Conservation (phyloP, 2,113 vertebrate species). For the Chascanopsetta lugubris region DNA sequence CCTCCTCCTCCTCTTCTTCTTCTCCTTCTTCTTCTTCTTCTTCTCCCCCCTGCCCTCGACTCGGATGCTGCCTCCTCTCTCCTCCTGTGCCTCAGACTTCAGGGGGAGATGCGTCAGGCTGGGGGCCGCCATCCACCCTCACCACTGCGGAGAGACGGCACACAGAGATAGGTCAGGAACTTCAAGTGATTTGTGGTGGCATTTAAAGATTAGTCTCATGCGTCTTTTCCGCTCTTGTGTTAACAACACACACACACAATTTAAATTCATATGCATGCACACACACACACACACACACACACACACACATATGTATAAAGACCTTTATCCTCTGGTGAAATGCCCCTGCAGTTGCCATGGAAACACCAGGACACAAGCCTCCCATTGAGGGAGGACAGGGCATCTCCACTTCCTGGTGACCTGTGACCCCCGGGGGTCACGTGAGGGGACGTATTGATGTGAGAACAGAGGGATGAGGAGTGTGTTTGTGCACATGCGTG, state of each 20-base stretch:
- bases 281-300: background rate
- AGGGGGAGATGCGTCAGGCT: constrained; percentile 71
- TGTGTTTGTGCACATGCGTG: constrained; percentile 5
- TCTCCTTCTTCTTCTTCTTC: constrained; percentile 26
- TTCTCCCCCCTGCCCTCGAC: constrained; percentile 29
- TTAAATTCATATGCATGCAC: background rate
- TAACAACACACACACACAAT: constrained; percentile 11
- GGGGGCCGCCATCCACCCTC: constrained; percentile 75
- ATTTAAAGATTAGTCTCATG: constrained; percentile 9
- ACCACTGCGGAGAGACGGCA: constrained; percentile 71
- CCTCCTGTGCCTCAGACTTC: constrained; percentile 65
- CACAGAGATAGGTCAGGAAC: constrained; percentile 29
- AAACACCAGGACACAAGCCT: constrained; percentile 74
- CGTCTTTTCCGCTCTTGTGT: too few relatives aligned
- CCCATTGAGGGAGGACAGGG: constrained; percentile 67
- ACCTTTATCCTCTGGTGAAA: constrained; percentile 26
- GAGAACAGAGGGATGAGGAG: constrained; percentile 4
- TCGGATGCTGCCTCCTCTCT: constrained; percentile 45
- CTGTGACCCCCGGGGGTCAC: constrained; percentile 54
- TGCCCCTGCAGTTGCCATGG: constrained; percentile 74
- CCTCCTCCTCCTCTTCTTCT: too few relatives aligned
- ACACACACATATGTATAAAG: constrained; percentile 1
- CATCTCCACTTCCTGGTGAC: constrained; percentile 76
- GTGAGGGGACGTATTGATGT: constrained; percentile 45
- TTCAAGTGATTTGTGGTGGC: background rate